Evolutionary conservation across 2,797 vertebrate species (phyloP).

Genomic region (Oophaga sylvatica): DNA sequence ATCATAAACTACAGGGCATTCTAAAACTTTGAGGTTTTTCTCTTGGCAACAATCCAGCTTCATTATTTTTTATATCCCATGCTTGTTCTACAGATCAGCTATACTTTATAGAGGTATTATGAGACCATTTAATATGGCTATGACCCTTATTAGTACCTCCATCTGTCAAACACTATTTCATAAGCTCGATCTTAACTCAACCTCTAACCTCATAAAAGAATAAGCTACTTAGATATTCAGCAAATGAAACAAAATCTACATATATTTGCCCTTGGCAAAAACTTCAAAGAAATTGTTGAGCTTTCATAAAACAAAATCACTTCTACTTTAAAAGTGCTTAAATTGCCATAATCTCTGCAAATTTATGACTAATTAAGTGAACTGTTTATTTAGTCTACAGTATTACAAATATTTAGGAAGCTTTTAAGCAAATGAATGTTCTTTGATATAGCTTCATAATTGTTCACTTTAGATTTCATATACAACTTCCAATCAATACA

Average conservation of each 20-base stretch:
- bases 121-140: conserved; percentile 64
- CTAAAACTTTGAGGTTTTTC: not conserved
- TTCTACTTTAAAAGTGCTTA: not conserved
- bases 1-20: not conserved
- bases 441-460: not conserved
- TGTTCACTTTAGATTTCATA: no score
- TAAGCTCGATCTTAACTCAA: conserved; percentile 54
- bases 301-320: conserved; percentile 22
- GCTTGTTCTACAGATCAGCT: conserved; percentile 43
- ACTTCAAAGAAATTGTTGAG: conserved; percentile 36
- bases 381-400: conserved; percentile 29
- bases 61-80: conserved; percentile 40
- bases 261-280: conserved; percentile 56
- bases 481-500: no score
- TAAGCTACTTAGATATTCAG: conserved; percentile 39
- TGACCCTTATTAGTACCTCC: conserved; percentile 55
- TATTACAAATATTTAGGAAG: conserved; percentile 28
- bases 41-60: conserved; percentile 44
- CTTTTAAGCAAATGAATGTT: conserved; percentile 4
- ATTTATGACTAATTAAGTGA: conserved; percentile 43
- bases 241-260: conserved; percentile 49
- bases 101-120: conserved; percentile 53
- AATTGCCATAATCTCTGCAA: conserved; percentile 36
- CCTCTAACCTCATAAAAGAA: conserved; percentile 62
- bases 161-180: conserved; percentile 52